Base-by-base conservation (phyloP, 2,888 invertebrate genomes). In the Callimorpha dominula region DNA sequence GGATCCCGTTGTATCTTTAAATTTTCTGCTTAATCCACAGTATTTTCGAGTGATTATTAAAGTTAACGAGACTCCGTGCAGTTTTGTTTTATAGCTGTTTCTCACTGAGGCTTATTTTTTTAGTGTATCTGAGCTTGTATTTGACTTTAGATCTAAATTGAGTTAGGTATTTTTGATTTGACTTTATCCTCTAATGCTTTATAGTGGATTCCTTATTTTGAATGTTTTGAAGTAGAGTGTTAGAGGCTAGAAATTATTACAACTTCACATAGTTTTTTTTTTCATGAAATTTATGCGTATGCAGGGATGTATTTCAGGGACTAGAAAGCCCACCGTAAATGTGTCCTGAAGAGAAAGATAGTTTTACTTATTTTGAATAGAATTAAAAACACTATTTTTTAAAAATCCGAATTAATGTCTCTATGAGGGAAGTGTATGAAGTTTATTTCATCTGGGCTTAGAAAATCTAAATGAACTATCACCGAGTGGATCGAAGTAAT, bases 1-100 rank as follows among this genome's bases (percentile, higher is more conserved):
- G 93, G 92, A 92, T 91, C 87, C 87, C 85, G 90, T 90, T 93
- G 94, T 95, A 91, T 95, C 94, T 95, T 94, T 92, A 92, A 94
- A 94, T 92, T 92, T 89, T 89, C 88, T 87, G 91, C 91, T 93
- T 91, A 90, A 93, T 92, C 89, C 87, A 89, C 86, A 81, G 92
- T 87, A 89, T 87, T 86, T 89, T 92, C 89, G 73, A 89, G 91
- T 90, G 91, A 93, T 93, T 93, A 93, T 94, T 94, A 92, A 92
- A 91, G 87, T 89, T 94, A 94, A 94, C 92, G 92, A 93, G 92
- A 83, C 73, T 81, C 78, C 52, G 78, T 81, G 74, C 73, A 81
- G 71, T 78, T 76, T 71, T 80, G 78, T 77, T 74, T 74, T 77
- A 70, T 77, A 75, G 72, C 70, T 76, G 70, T 76, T 79, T 72